Base-by-base conservation (phyloP, 2,888 invertebrate genomes). In the Mythimna vitellina region DNA sequence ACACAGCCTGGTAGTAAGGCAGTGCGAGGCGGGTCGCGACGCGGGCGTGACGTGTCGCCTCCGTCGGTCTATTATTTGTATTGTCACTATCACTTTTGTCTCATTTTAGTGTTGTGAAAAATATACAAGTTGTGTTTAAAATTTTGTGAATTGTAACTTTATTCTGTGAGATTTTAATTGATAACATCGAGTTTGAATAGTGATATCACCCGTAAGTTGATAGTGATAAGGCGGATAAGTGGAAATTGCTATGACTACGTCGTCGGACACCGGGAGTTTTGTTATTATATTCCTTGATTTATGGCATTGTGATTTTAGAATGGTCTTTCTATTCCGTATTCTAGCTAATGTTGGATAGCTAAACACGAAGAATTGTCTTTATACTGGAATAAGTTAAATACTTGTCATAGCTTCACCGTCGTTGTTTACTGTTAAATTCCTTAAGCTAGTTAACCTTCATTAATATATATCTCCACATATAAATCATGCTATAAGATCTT, bases 171-270 rank as follows among this genome's bases (percentile, higher is more conserved):
- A 78, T 80, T 85, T 86, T 83, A 77, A 86, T 86, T 86, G 77
- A 87, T 82, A 81, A 70, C 73, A 77, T 71, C 79, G 76, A 87
- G 82, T 84, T 81, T 80, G 87, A 89, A 89, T 86, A 85, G 88
- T 90, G 87, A 76, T 88, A 87, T 89, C 83, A 87, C 61, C 82
- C 81, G 92, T 93, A 94, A 93, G 93, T 94, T 89, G 78, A 82
- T 88, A 89, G 91, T 93, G 92, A 92, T 94, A 93, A 92, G 90
- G 89, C 86, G 88, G 88, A 92, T 93, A 91, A 92, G 94, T 94
- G 95, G 94, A 94, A 93, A 91, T 92, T 91, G 91, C 87, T 92
- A 89, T 92, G 93, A 92, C 93, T 93, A 87, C 91, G 91, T 92
- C 91, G 93, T 91, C 89, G 91, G 88, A 89, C 86, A 87, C 88